Conservation (phyloP, 2,888 invertebrate species). For the Metalampra italica region DNA sequence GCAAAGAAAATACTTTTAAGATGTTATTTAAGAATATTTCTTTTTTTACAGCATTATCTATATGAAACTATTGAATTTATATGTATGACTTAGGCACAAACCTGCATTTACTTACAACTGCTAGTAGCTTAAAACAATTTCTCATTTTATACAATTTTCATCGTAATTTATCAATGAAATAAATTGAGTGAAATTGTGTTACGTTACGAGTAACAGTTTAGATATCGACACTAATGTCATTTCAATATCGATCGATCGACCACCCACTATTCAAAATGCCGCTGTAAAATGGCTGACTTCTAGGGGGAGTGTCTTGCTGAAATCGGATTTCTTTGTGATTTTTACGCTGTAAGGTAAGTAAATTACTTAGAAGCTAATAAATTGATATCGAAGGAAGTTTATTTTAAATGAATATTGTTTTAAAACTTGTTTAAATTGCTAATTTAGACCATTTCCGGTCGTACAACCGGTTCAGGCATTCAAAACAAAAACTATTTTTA, state of each 20-base stretch:
- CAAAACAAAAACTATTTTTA: slow-evolving; percentile 69
- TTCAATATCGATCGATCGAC: slow-evolving; percentile 33
- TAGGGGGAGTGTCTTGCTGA: slow-evolving; percentile 74
- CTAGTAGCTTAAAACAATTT: too few relatives aligned
- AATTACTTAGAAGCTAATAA: slow-evolving; percentile 18
- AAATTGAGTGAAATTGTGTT: too few relatives aligned
- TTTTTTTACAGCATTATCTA: too few relatives aligned
- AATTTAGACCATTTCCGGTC: slow-evolving; percentile 56
- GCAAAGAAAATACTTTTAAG: too few relatives aligned
- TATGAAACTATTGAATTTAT: too few relatives aligned
- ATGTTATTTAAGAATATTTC: too few relatives aligned
- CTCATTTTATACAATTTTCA: too few relatives aligned
- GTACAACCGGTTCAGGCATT: slow-evolving; percentile 60
- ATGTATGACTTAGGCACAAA: too few relatives aligned
- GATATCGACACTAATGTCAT: too few relatives aligned
- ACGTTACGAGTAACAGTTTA: too few relatives aligned
- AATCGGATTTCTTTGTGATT: slow-evolving; percentile 54
- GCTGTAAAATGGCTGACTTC: slow-evolving; percentile 77
- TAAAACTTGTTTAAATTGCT: neutral
- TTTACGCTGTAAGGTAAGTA: slow-evolving; percentile 52
- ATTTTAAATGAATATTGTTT: neutral
- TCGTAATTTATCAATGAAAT: too few relatives aligned
- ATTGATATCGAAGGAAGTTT: slow-evolving; percentile 10
- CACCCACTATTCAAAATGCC: slow-evolving; percentile 48
- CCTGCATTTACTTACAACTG: too few relatives aligned